Evolutionary conservation across 2,113 vertebrate species (phyloP).

Genomic region (Caranx ignobilis): DNA sequence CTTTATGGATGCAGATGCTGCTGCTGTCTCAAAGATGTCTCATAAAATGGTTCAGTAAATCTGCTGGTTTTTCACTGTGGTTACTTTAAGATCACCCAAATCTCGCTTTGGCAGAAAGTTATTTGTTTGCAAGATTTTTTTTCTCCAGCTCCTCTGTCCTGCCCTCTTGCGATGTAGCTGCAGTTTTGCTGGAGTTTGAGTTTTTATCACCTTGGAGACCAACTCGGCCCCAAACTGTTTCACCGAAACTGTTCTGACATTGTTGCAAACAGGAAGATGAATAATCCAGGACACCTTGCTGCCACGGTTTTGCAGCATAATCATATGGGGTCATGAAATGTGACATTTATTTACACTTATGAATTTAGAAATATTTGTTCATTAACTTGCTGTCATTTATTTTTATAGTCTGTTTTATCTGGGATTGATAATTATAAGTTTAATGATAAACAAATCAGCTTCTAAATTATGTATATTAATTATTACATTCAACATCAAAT

Average conservation of each 20-base stretch:
- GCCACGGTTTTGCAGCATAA: conserved; percentile 13
- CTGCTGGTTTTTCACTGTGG: neutral
- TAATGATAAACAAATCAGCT: neutral
- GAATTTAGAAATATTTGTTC: neutral
- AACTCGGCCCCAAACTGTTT: conserved; percentile 39
- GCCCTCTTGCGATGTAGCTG: conserved; percentile 33
- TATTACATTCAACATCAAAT: neutral
- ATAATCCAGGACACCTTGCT: conserved; percentile 24
- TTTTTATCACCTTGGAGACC: conserved; percentile 50
- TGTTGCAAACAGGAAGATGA: conserved; percentile 44
- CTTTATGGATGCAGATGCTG: neutral
- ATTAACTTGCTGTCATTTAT: neutral
- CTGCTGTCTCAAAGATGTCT: conserved; percentile 1
- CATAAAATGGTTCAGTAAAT: neutral
- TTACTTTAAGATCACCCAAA: conserved; percentile 6
- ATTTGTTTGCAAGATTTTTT: conserved; percentile 19
- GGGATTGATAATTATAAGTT: neutral
- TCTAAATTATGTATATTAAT: neutral
- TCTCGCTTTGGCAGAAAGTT: conserved; percentile 4
- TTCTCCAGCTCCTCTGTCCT: conserved; percentile 18
- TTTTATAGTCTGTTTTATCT: neutral
- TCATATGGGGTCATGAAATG: conserved; percentile 18
- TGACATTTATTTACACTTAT: conserved; percentile 1
- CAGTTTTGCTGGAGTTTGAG: conserved; percentile 46
- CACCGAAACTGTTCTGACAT: conserved; percentile 50